A percentile compares a stretch with the other conserved stretches of the same genome.
These are phyloP conservation scores for Bombycilla garrulus DNA, from an alignment of 2,113 vertebrate species.

Conservation along the genomic window DNA sequence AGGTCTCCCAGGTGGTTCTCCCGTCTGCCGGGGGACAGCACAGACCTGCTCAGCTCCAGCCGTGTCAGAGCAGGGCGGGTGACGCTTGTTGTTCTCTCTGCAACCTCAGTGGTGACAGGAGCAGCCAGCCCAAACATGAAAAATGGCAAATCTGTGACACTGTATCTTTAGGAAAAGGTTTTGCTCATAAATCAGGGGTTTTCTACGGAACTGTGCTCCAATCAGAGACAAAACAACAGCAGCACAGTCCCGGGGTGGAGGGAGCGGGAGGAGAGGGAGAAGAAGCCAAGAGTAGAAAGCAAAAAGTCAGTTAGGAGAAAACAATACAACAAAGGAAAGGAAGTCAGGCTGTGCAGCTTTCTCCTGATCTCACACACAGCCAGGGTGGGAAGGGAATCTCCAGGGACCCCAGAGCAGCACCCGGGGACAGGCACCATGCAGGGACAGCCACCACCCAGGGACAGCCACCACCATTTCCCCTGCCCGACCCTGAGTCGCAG, in stretches of 20 bases:
- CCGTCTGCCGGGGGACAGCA: background rate
- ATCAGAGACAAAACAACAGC: background rate
- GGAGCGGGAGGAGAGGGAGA: rapidly evolving
- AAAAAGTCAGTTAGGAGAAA: background rate
- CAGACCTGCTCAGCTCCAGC: background rate
- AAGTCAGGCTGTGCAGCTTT: background rate
- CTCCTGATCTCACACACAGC: background rate
- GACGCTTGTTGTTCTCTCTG: background rate
- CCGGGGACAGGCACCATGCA: background rate
- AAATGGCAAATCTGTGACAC: background rate
- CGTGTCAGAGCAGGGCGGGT: rapidly evolving
- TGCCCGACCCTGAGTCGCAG: rapidly evolving
- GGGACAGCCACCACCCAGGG: background rate
- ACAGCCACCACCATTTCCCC: background rate
- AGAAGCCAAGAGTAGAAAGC: background rate
- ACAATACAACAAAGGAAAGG: rapidly evolving
- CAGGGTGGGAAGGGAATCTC: rapidly evolving
- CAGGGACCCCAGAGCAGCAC: background rate
- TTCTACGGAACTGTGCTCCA: rapidly evolving
- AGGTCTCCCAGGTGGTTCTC: rapidly evolving
- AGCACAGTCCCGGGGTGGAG: background rate
- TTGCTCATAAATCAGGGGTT: background rate
- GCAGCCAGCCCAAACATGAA: background rate
- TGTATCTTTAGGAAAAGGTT: background rate
- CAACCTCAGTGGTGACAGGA: background rate